Percentiles rank a stretch among this genome's conserved stretches.
Evolutionary conservation across 2,888 invertebrate genomes (phyloP).

Genomic region (Camponotus fellah): DNA sequence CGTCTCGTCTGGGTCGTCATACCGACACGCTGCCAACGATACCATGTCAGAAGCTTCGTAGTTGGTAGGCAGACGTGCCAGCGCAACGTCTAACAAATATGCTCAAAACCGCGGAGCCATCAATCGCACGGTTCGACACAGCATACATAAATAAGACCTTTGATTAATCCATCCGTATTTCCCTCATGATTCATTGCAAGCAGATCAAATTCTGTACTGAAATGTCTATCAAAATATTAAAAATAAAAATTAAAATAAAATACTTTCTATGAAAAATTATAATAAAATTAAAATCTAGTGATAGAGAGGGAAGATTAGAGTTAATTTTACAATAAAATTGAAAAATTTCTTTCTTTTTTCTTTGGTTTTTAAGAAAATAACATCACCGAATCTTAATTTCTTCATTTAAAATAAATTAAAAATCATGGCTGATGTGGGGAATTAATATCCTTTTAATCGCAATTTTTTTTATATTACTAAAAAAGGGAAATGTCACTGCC

Average conservation of each 20-base stretch:
- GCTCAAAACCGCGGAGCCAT: slow-evolving; percentile 69
- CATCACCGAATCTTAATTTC: background rate
- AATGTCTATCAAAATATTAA: background rate
- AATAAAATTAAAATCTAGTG: background rate
- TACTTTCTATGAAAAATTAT: background rate
- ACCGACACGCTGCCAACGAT: slow-evolving; percentile 77
- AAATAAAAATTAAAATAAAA: background rate
- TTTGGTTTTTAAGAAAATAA: background rate
- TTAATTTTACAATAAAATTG: background rate
- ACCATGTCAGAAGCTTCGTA: slow-evolving; percentile 64
- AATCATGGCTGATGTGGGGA: background rate
- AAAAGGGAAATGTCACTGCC: background rate
- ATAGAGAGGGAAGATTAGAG: background rate
- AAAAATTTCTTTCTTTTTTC: background rate
- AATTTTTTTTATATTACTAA: background rate
- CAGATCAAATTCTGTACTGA: background rate
- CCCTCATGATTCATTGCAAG: slow-evolving; percentile 1
- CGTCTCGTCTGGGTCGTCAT: slow-evolving; percentile 77
- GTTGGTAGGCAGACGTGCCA: slow-evolving; percentile 78
- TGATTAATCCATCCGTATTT: background rate
- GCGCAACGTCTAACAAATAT: slow-evolving; percentile 74
- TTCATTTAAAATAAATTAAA: background rate
- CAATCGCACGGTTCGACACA: slow-evolving; percentile 58
- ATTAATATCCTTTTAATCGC: background rate
- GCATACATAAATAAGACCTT: slow-evolving; percentile 49